A percentile compares a stretch with the other conserved stretches of the same genome.
Conservation (phyloP, 2,797 vertebrate species). For the Paramormyrops hopkinsi region DNA sequence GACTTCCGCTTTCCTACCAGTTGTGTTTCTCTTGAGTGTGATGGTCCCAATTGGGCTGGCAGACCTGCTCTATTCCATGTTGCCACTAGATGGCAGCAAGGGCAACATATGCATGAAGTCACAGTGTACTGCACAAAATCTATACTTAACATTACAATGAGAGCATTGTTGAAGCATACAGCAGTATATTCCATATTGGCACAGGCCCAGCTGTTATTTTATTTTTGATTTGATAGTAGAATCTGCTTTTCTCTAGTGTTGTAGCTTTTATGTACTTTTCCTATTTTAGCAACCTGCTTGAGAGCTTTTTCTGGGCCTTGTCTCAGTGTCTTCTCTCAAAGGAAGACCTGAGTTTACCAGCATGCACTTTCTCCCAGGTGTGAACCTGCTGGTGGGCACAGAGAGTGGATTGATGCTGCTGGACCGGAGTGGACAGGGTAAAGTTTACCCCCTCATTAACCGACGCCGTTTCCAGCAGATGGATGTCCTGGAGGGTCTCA, state of each 20-base stretch:
- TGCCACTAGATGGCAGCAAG: neutral
- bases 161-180: neutral
- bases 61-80: neutral
- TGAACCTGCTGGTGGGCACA: conserved; percentile 91
- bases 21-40: neutral
- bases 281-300: neutral
- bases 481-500: conserved; percentile 95
- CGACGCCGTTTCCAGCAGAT: conserved; percentile 93
- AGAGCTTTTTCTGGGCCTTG: neutral
- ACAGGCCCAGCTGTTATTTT: neutral
- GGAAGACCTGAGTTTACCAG: neutral
- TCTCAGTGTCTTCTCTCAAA: neutral
- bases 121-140: neutral
- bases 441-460: conserved; percentile 94
- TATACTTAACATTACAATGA: neutral
- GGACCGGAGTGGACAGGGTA: conserved; percentile 94
- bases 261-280: neutral
- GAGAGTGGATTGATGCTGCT: conserved; percentile 96
- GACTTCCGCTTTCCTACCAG: neutral
- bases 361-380: conserved; percentile 58
- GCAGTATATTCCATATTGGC: neutral
- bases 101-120: neutral
- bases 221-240: neutral
- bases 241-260: neutral
- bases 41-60: neutral